phyloP scores from a whole-genome alignment of 2,113 vertebrate genomes.

The Melanotaenia duboulayi region DNA sequence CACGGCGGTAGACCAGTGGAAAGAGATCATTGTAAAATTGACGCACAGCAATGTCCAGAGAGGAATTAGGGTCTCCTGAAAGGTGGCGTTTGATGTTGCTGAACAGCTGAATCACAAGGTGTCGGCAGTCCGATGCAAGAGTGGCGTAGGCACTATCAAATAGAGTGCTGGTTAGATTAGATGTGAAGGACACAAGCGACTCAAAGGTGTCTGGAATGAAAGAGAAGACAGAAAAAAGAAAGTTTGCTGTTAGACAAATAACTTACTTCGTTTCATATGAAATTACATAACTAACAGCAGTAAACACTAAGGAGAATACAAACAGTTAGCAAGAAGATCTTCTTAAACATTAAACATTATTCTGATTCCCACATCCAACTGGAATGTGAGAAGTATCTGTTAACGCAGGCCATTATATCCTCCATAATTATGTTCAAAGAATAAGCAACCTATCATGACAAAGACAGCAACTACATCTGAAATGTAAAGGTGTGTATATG shows the following conservation, averaged over 20 bases:
- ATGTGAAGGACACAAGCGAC: slow-evolving; percentile 87
- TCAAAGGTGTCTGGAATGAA: slow-evolving; percentile 86
- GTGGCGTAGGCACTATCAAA: slow-evolving; percentile 88
- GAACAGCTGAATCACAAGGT: slow-evolving; percentile 87
- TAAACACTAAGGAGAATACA: too few species aligned
- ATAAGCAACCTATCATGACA: too few species aligned
- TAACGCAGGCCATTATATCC: too few species aligned
- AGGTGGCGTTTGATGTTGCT: slow-evolving; percentile 86
- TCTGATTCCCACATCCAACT: too few species aligned
- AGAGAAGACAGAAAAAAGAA: slow-evolving; percentile 21
- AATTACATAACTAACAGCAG: too few species aligned
- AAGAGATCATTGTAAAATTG: slow-evolving; percentile 90
- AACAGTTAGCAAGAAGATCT: too few species aligned
- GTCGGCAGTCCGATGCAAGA: slow-evolving; percentile 85
- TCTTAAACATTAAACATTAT: too few species aligned
- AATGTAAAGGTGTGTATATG: too few species aligned
- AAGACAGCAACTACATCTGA: too few species aligned
- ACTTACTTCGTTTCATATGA: background rate
- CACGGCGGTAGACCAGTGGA: slow-evolving; percentile 88
- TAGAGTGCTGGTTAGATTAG: slow-evolving; percentile 87
- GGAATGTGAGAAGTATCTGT: too few species aligned
- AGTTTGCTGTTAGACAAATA: background rate
- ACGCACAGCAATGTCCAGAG: slow-evolving; percentile 81
- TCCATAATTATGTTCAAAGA: too few species aligned
- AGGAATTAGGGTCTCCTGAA: slow-evolving; percentile 81